Conservation (phyloP, 2,113 vertebrate species). For the Chionodraco myersi region DNA sequence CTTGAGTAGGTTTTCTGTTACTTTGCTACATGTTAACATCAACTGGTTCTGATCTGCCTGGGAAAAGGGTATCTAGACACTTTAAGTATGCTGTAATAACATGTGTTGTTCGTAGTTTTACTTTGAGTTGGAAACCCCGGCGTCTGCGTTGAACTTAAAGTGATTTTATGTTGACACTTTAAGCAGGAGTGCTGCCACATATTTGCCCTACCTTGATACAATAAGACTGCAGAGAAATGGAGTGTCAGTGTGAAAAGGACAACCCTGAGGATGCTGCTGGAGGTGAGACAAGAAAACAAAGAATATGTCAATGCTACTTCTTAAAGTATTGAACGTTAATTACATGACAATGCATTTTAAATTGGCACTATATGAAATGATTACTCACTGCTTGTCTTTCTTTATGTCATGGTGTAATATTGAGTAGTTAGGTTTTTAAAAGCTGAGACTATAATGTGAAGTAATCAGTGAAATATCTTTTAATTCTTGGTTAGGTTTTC, state of each 20-base stretch:
- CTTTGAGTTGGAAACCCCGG: too few species aligned
- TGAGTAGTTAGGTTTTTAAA: neutral
- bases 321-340: neutral
- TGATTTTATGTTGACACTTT: neutral
- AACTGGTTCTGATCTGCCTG: neutral
- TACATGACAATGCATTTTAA: neutral
- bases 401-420: neutral
- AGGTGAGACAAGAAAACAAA: constrained; percentile 45
- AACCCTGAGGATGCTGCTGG: constrained; percentile 41
- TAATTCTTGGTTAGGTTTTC: neutral
- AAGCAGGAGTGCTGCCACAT: neutral
- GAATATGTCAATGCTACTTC: neutral
- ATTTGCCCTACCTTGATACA: neutral
- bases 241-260: constrained; percentile 70
- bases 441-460: too few species aligned
- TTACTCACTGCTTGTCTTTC: neutral
- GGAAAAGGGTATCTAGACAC: neutral
- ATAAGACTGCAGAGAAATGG: constrained; percentile 59
- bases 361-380: neutral
- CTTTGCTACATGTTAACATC: neutral
- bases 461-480: neutral
- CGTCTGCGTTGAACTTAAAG: too few species aligned
- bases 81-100: neutral
- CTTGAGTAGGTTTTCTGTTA: neutral
- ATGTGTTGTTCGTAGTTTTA: too few species aligned